Evolutionary conservation across 2,113 vertebrate species (phyloP).

Genomic region (Chloropsis cyanopogon): DNA sequence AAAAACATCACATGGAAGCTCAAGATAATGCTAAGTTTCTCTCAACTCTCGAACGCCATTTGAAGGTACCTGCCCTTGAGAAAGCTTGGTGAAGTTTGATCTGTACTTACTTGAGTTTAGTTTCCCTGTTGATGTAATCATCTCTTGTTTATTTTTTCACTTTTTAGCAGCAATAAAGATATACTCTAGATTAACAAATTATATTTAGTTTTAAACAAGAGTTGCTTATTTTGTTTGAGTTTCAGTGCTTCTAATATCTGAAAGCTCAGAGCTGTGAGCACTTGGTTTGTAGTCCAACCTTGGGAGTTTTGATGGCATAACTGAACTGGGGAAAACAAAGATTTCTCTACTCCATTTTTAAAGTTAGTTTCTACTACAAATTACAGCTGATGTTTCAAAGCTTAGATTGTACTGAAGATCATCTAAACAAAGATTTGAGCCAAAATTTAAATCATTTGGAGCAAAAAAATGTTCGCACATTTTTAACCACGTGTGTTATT

Average conservation of each 20-base stretch:
- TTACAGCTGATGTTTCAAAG: background rate
- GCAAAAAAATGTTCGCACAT: background rate
- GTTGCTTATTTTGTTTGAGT: background rate
- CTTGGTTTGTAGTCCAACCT: background rate
- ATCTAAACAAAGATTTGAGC: background rate
- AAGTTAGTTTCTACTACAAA: background rate
- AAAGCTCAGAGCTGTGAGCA: background rate
- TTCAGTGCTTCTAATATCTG: background rate
- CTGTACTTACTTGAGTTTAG: background rate
- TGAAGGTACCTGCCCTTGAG: constrained; percentile 77
- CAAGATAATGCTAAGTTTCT: constrained; percentile 84
- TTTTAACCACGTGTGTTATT: background rate
- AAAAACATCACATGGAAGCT: constrained; percentile 79
- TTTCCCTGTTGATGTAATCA: background rate
- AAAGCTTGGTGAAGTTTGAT: background rate
- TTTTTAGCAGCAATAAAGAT: background rate
- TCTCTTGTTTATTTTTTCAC: background rate
- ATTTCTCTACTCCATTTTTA: background rate
- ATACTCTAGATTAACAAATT: background rate
- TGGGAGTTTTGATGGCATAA: background rate
- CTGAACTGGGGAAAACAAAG: background rate
- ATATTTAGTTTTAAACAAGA: background rate
- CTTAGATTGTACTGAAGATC: background rate
- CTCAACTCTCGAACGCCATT: constrained; percentile 81
- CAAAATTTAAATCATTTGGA: background rate